phyloP scores from a whole-genome alignment of 2,797 vertebrate genomes.

The Glossophaga mutica region DNA sequence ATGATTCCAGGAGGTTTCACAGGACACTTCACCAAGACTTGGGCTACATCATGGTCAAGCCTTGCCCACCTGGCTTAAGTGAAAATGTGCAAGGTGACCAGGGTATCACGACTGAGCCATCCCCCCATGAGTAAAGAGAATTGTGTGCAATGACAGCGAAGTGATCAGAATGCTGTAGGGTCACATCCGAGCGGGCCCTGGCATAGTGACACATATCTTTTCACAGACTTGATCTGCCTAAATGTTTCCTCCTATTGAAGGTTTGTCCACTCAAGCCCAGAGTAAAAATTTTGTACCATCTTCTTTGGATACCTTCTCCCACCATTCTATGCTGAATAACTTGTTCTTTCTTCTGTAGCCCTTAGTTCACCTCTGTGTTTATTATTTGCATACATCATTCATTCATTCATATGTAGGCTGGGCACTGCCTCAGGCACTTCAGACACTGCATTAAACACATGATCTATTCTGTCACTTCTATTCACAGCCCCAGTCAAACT shows the following conservation, averaged over 20 bases:
- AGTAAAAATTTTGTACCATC: background rate
- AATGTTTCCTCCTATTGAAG: background rate
- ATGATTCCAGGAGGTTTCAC: background rate
- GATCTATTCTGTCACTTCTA: background rate
- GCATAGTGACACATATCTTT: background rate
- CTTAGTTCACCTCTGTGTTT: background rate
- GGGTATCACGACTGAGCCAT: background rate
- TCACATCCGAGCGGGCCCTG: background rate
- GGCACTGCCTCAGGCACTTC: background rate
- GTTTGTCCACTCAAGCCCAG: background rate
- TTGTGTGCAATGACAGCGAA: background rate
- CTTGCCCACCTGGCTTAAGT: background rate
- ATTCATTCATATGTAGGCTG: background rate
- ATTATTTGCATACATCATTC: background rate
- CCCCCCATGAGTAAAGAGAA: background rate
- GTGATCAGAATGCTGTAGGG: background rate
- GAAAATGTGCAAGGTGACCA: background rate
- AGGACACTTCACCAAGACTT: background rate
- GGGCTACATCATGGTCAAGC: background rate
- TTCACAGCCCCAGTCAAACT: background rate
- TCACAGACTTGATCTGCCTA: background rate
- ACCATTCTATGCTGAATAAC: background rate
- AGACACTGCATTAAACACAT: background rate
- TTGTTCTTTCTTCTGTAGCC: background rate
- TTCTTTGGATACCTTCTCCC: background rate